Base-by-base conservation (phyloP, 1,140 invertebrate genomes). In the Nymphalis io region DNA sequence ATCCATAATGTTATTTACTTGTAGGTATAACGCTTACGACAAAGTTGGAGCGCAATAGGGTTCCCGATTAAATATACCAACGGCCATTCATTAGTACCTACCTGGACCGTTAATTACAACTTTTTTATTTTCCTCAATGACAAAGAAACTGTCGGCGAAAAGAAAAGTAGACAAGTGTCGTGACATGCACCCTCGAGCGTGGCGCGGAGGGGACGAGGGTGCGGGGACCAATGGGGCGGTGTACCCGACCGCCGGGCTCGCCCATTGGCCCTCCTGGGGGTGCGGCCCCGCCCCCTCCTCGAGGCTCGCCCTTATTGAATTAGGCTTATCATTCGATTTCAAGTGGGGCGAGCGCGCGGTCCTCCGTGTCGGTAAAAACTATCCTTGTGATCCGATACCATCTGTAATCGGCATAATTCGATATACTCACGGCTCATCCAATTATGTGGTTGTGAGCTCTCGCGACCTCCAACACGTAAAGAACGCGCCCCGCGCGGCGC, bases 261-360 rank as follows among this genome's bases (percentile, higher is more conserved):
- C 73, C 88, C 82, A 89, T 90, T 90, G 90, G 89, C 76, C 79
- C 70, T 73, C 75, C 75, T 65, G 82, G 87, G 87, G 87, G 83
- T 81, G 80, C 76, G 73, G 86, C 84, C 83, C 91, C 89, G 89
- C 89, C 90, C 85, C 85, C 71, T 84, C 81, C 88, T 87, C 89
- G 78, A 85, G 80, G 82, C 83, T 82, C 81, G 81, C 88, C 90
- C 89, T 92, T 92, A 92, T 92, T 92, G 89, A 92, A 92, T 92
- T 92, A 92, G 89, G 89, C 90, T 92, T 92, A 92, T 92, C 91
- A 92, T 92, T 92, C 88, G 92, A 92, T 92, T 92, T 92, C 90
- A 84, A 90, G 90, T 88, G 88, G 90, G 89, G 85, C 89, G 79
- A 87, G 84, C 80, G 91, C 86, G 81, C 87, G 90, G 91, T 87